These are phyloP conservation scores for Gephyroberyx darwinii DNA, from an alignment of 2,797 vertebrate species.

Conservation along the genomic window DNA sequence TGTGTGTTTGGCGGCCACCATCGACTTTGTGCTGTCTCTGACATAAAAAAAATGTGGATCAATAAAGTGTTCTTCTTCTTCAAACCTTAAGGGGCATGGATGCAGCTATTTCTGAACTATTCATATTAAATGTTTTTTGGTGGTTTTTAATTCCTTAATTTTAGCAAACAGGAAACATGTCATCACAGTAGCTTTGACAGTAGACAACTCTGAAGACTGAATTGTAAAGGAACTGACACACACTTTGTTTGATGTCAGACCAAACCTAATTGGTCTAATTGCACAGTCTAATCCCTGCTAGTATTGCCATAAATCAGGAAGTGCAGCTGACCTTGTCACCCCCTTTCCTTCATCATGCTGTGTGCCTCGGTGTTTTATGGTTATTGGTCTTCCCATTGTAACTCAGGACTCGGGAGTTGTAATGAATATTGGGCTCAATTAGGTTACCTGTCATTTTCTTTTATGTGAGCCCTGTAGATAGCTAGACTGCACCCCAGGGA, in stretches of 20 bases:
- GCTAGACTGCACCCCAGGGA: neutral
- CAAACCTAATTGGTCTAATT: constrained; percentile 25
- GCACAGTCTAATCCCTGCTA: constrained; percentile 7
- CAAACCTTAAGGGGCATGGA: neutral
- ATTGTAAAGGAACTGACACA: neutral
- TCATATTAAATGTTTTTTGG: neutral
- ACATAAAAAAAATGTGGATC: too few relatives aligned
- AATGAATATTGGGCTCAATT: neutral
- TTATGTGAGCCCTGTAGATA: constrained; percentile 18
- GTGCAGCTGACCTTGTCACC: constrained; percentile 31
- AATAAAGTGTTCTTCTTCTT: too few relatives aligned
- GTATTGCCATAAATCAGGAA: constrained; percentile 16
- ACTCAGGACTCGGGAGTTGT: neutral
- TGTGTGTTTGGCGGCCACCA: too few relatives aligned
- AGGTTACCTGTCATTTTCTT: constrained; percentile 41
- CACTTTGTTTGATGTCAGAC: constrained; percentile 22
- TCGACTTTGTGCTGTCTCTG: too few relatives aligned
- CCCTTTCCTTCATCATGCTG: neutral
- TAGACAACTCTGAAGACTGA: neutral
- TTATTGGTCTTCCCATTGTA: constrained; percentile 32
- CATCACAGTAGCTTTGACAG: neutral
- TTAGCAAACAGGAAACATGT: neutral
- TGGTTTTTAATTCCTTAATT: neutral
- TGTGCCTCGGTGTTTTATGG: neutral
- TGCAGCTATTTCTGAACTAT: neutral